Evolutionary conservation across 2,888 invertebrate genomes (phyloP).

Genomic region (Ferdinandea cuprea): DNA sequence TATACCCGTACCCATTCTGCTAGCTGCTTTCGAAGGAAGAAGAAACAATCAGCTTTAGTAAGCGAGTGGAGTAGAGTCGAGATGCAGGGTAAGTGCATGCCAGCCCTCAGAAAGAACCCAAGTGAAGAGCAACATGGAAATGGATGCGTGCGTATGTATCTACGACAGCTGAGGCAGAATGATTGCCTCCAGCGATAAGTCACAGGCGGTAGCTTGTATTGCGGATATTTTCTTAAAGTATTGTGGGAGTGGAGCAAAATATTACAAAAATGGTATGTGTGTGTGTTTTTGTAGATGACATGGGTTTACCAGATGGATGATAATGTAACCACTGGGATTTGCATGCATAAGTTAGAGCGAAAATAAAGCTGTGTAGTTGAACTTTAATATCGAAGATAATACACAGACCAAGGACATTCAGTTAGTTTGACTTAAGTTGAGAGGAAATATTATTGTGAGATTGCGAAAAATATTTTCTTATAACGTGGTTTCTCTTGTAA

Average conservation of each 20-base stretch:
- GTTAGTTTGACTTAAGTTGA: background rate
- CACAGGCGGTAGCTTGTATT: slow-evolving; percentile 10
- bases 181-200: slow-evolving; percentile 41
- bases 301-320: slow-evolving; percentile 28
- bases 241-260: background rate
- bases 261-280: background rate
- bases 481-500: too few species aligned
- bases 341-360: slow-evolving; percentile 1
- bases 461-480: too few species aligned
- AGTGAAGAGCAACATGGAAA: slow-evolving; percentile 26
- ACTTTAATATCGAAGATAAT: background rate
- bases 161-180: background rate
- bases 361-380: background rate
- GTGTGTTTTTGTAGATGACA: slow-evolving; percentile 9
- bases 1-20: background rate
- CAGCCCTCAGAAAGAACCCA: slow-evolving; percentile 4
- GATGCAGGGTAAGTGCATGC: slow-evolving; percentile 2
- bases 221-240: slow-evolving; percentile 16
- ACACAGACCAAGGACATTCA: background rate
- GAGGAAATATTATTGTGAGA: too few species aligned
- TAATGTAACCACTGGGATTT: slow-evolving; percentile 19
- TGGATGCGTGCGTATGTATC: slow-evolving; percentile 50
- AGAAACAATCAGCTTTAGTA: slow-evolving; percentile 19
- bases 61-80: background rate
- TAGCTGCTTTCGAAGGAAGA: background rate